Conservation (phyloP, 2,888 invertebrate species). For the Tridacna gigas region DNA sequence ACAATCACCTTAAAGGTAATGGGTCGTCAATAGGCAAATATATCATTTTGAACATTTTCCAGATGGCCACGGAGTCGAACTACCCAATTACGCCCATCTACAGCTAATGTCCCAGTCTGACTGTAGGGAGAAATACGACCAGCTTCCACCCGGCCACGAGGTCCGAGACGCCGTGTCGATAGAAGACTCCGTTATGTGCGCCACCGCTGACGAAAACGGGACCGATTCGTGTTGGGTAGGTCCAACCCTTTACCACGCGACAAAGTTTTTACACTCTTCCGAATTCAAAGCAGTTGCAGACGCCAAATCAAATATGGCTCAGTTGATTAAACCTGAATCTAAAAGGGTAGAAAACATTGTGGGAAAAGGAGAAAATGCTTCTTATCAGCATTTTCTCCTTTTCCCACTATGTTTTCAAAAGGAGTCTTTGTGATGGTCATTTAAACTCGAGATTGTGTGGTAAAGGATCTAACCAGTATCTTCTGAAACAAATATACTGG, state of each 20-base stretch:
- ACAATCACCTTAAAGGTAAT: too few relatives aligned
- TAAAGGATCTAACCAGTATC: too few relatives aligned
- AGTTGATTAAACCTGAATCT: too few relatives aligned
- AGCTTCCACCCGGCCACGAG: conserved; percentile 63
- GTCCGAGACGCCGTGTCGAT: conserved; percentile 63
- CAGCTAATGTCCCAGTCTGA: conserved; percentile 61
- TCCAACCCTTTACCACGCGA: not conserved
- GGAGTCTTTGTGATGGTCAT: too few relatives aligned
- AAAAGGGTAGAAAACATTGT: not conserved
- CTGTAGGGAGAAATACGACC: conserved; percentile 64
- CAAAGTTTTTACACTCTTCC: too few relatives aligned
- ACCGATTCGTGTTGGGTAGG: conserved; percentile 74
- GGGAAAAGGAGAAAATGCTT: not conserved
- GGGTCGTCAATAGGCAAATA: too few relatives aligned
- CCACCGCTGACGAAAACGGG: conserved; percentile 67
- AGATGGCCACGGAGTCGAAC: conserved; percentile 69
- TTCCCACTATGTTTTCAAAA: not conserved
- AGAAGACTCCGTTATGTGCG: conserved; percentile 72
- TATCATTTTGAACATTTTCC: not conserved
- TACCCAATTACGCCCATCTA: conserved; percentile 69
- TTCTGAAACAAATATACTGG: too few relatives aligned
- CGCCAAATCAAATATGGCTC: too few relatives aligned
- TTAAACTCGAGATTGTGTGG: too few relatives aligned
- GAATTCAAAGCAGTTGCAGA: too few relatives aligned
- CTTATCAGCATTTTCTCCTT: not conserved